Evolutionary conservation across 2,797 vertebrate genomes (phyloP).

Genomic region (Enteromius afrohamiltoni): DNA sequence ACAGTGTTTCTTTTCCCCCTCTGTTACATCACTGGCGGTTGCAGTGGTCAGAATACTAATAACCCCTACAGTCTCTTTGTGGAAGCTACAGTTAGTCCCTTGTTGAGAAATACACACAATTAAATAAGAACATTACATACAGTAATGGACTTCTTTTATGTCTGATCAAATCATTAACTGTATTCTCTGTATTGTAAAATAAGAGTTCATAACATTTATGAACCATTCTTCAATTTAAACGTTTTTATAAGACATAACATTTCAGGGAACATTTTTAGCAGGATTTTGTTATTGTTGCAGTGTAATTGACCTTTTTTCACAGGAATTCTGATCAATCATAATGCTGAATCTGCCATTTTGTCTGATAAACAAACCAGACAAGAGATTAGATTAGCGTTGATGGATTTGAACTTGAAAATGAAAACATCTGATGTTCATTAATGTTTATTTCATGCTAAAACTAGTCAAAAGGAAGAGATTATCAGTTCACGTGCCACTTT

Average conservation of each 20-base stretch:
- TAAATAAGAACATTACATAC: background rate
- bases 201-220: background rate
- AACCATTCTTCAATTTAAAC: background rate
- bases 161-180: background rate
- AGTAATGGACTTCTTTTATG: background rate
- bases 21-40: slow-evolving; percentile 4
- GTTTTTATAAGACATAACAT: background rate
- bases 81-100: background rate
- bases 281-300: background rate
- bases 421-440: too few species aligned
- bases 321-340: too few species aligned
- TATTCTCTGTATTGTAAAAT: background rate
- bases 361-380: too few species aligned
- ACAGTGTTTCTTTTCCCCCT: background rate
- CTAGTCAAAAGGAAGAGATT: too few species aligned
- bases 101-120: background rate
- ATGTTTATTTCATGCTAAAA: too few species aligned
- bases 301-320: background rate
- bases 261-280: background rate
- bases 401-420: too few species aligned
- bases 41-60: slow-evolving; percentile 45
- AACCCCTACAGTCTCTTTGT: slow-evolving; percentile 13
- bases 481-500: too few species aligned
- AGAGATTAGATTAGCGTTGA: too few species aligned
- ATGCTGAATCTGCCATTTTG: too few species aligned